These are phyloP conservation scores for Aphelenchoides avenae DNA, from an alignment of 1,140 invertebrate species.

Conservation along the genomic window DNA sequence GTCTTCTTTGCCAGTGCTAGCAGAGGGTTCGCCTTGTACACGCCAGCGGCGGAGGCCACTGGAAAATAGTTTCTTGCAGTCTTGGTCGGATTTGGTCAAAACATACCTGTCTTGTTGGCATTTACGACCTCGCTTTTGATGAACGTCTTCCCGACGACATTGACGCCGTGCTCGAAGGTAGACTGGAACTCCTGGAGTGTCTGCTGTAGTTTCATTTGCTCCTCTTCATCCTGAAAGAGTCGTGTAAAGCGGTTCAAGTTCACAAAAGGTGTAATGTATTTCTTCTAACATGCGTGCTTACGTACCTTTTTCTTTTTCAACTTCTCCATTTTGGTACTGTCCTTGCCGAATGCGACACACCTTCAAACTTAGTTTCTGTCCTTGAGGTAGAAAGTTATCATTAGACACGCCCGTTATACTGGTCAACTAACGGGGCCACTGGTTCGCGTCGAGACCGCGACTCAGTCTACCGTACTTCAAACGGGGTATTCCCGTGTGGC, in stretches of 20 bases:
- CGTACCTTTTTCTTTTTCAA: conserved; percentile 23
- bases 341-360: too few relatives aligned
- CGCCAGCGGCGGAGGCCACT: conserved; percentile 7
- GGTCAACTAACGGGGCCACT: too few relatives aligned
- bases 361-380: too few relatives aligned
- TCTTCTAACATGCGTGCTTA: background rate
- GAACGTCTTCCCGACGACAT: conserved; percentile 42
- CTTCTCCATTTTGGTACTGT: too few relatives aligned
- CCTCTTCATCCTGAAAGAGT: conserved; percentile 47
- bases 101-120: conserved; percentile 43
- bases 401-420: too few relatives aligned
- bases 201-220: conserved; percentile 47
- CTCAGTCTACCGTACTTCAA: too few relatives aligned
- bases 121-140: conserved; percentile 57
- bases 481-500: too few relatives aligned
- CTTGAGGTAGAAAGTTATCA: too few relatives aligned
- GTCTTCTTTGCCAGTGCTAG: conserved; percentile 3
- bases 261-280: background rate
- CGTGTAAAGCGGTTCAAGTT: conserved; percentile 12
- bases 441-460: too few relatives aligned
- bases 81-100: background rate
- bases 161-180: conserved; percentile 37
- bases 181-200: conserved; percentile 44
- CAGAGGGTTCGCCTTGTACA: conserved; percentile 40
- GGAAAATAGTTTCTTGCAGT: background rate